phyloP scores from a whole-genome alignment of 2,797 vertebrate genomes.

The Peromyscus melanophrys region DNA sequence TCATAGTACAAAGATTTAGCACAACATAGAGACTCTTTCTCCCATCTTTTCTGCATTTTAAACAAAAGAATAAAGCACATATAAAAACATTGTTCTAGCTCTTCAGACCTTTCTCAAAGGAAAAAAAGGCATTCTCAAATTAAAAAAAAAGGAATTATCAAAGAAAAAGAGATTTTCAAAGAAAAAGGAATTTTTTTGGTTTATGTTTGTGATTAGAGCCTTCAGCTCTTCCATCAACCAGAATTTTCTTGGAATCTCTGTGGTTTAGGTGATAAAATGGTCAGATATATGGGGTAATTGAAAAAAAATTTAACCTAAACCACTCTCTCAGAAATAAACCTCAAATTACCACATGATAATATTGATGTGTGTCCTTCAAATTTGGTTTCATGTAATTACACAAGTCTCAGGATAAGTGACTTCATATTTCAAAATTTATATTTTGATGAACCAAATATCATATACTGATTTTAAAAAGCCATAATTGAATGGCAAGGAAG shows the following conservation, averaged over 20 bases:
- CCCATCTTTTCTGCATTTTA: not conserved
- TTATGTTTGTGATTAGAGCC: not conserved
- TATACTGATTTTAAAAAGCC: not conserved
- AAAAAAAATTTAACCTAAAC: constrained; percentile 8
- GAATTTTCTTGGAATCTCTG: constrained; percentile 19
- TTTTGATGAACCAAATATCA: not conserved
- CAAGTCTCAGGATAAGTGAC: not conserved
- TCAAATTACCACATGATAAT: not conserved
- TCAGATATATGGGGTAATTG: not conserved
- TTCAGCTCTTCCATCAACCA: constrained; percentile 13
- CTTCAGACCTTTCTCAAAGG: not conserved
- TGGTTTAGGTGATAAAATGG: not conserved
- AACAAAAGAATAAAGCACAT: not conserved
- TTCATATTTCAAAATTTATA: constrained; percentile 29
- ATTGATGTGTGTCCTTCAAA: not conserved
- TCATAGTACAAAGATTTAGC: not conserved
- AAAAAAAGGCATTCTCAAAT: not conserved
- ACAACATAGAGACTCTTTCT: not conserved
- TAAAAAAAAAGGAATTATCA: not conserved
- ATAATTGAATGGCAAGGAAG: not conserved
- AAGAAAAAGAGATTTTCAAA: not conserved
- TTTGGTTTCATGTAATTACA: constrained; percentile 26
- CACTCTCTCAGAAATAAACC: constrained; percentile 28
- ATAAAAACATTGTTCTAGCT: not conserved
- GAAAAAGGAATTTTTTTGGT: not conserved